Base-by-base conservation (phyloP, 2,888 invertebrate genomes). In the Polia nebulosa region DNA sequence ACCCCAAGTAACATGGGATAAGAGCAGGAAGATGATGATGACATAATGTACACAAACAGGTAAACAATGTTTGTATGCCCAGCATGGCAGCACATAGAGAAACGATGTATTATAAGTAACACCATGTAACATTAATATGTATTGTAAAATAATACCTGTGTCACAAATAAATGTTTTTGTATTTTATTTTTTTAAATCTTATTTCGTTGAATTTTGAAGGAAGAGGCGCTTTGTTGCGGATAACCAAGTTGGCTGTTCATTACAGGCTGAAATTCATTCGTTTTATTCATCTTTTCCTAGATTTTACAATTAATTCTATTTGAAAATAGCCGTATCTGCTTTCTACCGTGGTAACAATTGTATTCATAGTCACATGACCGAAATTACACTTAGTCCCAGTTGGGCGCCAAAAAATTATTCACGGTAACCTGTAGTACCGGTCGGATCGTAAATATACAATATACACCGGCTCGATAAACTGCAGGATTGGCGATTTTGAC, bases 401-500 rank as follows among this genome's bases (percentile, higher is more conserved):
- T 81, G 78, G 79, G 74, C 72, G 80, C 78, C 74, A 76, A 81
- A 80, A 80, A 78, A 80, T 85, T 76, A 61, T 49, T 17, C 1
- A 69, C 56, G 61, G 63, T 76, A 68, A 70, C 76, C 64, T 63
- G 76, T 22, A 20, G 29, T 27, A n/a, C 63, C 47, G 64, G 72
- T 64, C 45, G 39, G 47, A 66, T 76, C 82, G 74, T 83, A 80
- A 82, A 79, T 82, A 71, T 82, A 72, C 81, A 80, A 81, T 82
- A 73, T 79, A 78, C 58, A 71, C 58, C 56, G 56, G 59, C 36
- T 27, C 72, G 72, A 73, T 72, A 77, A 85, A 85, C 74, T 85
- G 83, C 73, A 69, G 72, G 71, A 78, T 84, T 83, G 80, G 75
- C 72, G 75, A 81, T 76, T 85, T 81, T 78, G 63, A 84, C 64